A percentile compares a stretch with the other conserved stretches of the same genome.
These are phyloP conservation scores for Corbicula japonica DNA, from an alignment of 2,888 invertebrate genomes.

Conservation along the genomic window DNA sequence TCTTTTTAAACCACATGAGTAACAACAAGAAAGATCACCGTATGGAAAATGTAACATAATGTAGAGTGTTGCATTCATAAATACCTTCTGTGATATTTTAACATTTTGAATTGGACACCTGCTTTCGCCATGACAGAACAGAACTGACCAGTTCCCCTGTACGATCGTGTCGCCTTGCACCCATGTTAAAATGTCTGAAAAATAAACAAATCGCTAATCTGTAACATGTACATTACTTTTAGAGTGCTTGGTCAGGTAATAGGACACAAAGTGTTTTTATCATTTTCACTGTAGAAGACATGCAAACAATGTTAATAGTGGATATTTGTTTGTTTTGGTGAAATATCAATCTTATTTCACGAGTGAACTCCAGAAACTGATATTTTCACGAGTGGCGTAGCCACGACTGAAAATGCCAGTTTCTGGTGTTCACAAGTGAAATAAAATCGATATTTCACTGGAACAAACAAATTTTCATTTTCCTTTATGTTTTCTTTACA, in stretches of 20 bases:
- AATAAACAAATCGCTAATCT: not conserved
- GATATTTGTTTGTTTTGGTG: not conserved
- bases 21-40: no score
- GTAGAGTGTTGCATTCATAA: no score
- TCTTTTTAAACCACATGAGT: no score
- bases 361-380: no score
- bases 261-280: not conserved
- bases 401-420: no score
- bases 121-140: conserved; percentile 34
- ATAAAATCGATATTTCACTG: no score
- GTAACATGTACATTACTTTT: not conserved
- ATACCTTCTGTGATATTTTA: conserved; percentile 31
- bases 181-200: conserved; percentile 40
- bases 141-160: conserved; percentile 54
- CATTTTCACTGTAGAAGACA: not conserved
- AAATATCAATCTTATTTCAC: not conserved
- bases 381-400: no score
- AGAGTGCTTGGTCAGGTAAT: not conserved
- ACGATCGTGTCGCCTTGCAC: conserved; percentile 40
- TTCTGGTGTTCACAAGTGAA: no score
- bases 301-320: not conserved
- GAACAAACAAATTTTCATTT: no score
- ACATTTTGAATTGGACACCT: conserved; percentile 2
- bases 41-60: no score
- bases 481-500: no score